Percentiles rank a stretch among this genome's conserved stretches.
phyloP scores from a whole-genome alignment of 2,797 vertebrate genomes.

The Adrianichthys oophorus region DNA sequence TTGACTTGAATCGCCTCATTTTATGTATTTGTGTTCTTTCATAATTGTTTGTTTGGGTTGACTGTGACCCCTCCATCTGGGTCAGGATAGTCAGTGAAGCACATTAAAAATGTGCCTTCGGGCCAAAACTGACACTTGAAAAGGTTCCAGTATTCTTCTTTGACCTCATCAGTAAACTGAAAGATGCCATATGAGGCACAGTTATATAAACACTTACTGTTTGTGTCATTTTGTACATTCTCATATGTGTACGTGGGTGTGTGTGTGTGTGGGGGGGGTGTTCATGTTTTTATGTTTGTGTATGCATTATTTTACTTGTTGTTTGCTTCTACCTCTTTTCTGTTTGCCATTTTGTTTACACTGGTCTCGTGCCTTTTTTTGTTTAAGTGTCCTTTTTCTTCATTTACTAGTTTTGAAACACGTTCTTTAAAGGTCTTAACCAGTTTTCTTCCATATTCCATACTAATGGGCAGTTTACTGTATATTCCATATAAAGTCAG shows the following conservation, averaged over 20 bases:
- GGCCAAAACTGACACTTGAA: constrained; percentile 38
- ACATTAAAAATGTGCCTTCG: constrained; percentile 34
- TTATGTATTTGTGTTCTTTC: not conserved
- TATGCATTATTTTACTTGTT: too few species aligned
- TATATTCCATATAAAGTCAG: too few species aligned
- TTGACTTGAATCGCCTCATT: not conserved
- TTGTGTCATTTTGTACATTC: not conserved
- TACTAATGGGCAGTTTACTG: too few species aligned
- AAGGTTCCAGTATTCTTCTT: constrained; percentile 31
- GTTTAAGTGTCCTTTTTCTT: too few species aligned
- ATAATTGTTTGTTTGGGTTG: constrained; percentile 10
- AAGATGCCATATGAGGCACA: constrained; percentile 29
- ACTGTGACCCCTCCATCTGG: constrained; percentile 14
- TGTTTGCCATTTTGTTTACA: too few species aligned
- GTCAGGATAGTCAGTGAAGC: constrained; percentile 22
- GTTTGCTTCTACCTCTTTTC: too few species aligned
- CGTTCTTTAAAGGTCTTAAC: too few species aligned
- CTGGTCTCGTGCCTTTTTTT: too few species aligned
- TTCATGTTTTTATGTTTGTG: not conserved
- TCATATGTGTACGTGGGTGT: not conserved
- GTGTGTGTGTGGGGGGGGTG: not conserved
- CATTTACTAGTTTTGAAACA: too few species aligned
- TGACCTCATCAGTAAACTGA: constrained; percentile 34
- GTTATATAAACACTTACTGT: constrained; percentile 17
- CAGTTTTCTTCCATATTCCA: too few species aligned